Percentiles rank a stretch among this genome's conserved stretches.
Evolutionary conservation across 2,113 vertebrate genomes (phyloP).

Genomic region (Sinocyclocheilus grahami): DNA sequence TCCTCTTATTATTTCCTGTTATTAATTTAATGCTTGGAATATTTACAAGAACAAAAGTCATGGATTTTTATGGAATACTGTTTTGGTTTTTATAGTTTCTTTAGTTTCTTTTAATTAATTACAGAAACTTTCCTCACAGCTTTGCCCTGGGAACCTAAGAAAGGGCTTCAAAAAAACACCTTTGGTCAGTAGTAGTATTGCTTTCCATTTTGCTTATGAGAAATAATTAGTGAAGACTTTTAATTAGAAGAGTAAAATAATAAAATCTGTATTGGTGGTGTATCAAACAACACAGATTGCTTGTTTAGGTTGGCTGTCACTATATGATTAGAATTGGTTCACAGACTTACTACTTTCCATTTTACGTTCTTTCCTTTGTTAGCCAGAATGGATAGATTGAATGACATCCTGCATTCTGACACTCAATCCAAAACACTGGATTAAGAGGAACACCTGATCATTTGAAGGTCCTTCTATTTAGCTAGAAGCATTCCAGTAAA

Average conservation of each 20-base stretch:
- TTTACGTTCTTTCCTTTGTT: neutral
- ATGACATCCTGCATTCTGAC: slow-evolving; percentile 17
- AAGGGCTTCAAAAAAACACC: neutral
- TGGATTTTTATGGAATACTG: neutral
- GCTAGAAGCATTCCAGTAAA: slow-evolving; percentile 15
- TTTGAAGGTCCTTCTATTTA: neutral
- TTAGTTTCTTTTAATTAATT: neutral
- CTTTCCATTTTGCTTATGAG: neutral
- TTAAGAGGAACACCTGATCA: slow-evolving; percentile 9
- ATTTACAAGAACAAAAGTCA: slow-evolving; percentile 38
- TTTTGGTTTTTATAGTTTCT: neutral
- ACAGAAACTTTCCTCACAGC: neutral
- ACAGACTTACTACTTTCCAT: neutral
- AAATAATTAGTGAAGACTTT: neutral
- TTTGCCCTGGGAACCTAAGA: neutral
- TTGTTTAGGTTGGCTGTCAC: neutral
- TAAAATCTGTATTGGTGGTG: neutral
- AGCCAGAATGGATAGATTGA: neutral
- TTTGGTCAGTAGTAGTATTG: neutral
- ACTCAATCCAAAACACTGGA: neutral
- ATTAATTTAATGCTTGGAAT: slow-evolving; percentile 58
- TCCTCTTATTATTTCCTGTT: slow-evolving; percentile 55
- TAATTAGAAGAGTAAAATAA: neutral
- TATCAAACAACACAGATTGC: neutral
- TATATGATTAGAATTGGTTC: neutral